Evolutionary conservation across 2,113 vertebrate species (phyloP).

Genomic region (Pholis gunnellus): DNA sequence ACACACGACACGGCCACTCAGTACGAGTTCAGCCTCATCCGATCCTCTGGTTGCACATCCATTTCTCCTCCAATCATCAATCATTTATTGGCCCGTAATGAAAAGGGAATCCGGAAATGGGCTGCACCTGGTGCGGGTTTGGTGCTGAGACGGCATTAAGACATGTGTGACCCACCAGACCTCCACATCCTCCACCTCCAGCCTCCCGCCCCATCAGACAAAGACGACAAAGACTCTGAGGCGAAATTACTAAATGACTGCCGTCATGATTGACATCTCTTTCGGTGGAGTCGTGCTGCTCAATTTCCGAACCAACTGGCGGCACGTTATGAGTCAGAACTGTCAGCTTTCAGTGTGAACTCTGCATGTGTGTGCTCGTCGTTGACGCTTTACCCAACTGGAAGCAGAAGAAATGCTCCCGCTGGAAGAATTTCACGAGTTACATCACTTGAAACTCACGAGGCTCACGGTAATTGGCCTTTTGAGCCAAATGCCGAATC

Average conservation of each 20-base stretch:
- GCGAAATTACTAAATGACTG: slow-evolving; percentile 13
- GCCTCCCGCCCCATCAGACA: neutral
- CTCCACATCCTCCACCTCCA: neutral
- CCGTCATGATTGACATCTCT: slow-evolving; percentile 14
- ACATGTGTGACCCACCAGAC: neutral
- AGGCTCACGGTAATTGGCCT: too few species aligned
- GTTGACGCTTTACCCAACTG: neutral
- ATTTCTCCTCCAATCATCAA: slow-evolving; percentile 67
- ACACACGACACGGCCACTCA: neutral
- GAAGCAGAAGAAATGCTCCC: neutral
- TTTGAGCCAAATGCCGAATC: too few species aligned
- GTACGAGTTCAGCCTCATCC: slow-evolving; percentile 31
- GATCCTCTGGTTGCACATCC: slow-evolving; percentile 24
- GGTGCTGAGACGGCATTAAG: neutral
- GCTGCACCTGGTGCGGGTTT: slow-evolving; percentile 39
- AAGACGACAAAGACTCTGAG: too few species aligned
- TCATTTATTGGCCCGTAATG: slow-evolving; percentile 38
- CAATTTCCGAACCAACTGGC: neutral
- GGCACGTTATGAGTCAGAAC: neutral
- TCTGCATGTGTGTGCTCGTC: neutral
- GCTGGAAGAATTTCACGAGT: neutral
- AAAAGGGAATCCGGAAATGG: slow-evolving; percentile 58
- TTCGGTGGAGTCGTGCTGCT: slow-evolving; percentile 8
- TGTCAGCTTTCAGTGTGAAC: neutral
- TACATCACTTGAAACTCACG: neutral